Percentiles rank a stretch among this genome's conserved stretches.
phyloP scores from a whole-genome alignment of 2,797 vertebrate genomes.

The Helicolenus hilgendorfi region DNA sequence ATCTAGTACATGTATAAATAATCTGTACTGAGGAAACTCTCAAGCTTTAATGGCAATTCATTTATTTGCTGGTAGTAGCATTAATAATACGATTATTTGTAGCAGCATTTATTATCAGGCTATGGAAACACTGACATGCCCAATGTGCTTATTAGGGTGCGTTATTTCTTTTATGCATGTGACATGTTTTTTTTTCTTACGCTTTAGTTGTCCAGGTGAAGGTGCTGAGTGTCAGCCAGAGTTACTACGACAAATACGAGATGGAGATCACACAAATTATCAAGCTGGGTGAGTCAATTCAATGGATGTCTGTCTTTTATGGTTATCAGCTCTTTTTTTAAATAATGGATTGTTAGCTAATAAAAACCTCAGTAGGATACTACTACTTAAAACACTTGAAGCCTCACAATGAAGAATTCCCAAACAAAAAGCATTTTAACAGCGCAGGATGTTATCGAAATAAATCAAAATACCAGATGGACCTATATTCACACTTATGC shows the following conservation, averaged over 20 bases:
- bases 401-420: not conserved
- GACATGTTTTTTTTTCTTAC: not conserved
- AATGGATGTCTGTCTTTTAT: not conserved
- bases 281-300: slow-evolving; percentile 81
- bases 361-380: not conserved
- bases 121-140: not conserved
- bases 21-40: not conserved
- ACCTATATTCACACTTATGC: not conserved
- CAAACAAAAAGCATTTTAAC: not conserved
- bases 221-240: slow-evolving; percentile 71
- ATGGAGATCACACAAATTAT: slow-evolving; percentile 85
- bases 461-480: too few species aligned
- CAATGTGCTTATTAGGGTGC: not conserved
- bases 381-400: not conserved
- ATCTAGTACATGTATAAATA: not conserved
- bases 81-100: not conserved
- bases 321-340: not conserved
- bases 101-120: not conserved
- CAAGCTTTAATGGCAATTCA: not conserved
- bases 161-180: not conserved
- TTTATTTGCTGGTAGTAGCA: not conserved
- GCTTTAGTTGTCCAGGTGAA: slow-evolving; percentile 82
- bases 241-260: slow-evolving; percentile 88
- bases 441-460: not conserved
- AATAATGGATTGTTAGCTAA: not conserved